Base-by-base conservation (phyloP, 2,888 invertebrate genomes). In the Nezara viridula region DNA sequence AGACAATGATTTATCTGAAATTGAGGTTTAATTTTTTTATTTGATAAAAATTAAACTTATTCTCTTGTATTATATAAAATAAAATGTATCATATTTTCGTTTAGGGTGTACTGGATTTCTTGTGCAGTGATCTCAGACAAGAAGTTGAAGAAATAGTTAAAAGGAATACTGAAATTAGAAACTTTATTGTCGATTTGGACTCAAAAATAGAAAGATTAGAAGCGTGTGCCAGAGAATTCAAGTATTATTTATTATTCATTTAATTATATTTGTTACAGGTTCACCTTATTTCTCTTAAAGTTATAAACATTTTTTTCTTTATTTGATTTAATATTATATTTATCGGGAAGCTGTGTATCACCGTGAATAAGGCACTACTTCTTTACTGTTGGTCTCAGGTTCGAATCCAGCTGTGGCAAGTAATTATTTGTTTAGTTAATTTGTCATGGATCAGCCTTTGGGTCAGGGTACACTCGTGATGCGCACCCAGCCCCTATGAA, bases 1-100 rank as follows among this genome's bases (percentile, higher is more conserved):
- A 81, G 81, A 81, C n/a, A 81, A 47, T 24, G 44, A 81, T 81
- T n/a, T 81, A 47, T 81, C 81, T 14, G 81, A 81, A 81, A 81
- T 81, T n/a, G 81, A 81, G 81, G 81, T 81, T 40, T 5, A 7
- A 7, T 44, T 81, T 81, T 37, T 37, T 37, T 24, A n/a, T 14
- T 40, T 21, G 40, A 5, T 44, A 44, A 4, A n/a, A 14, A n/a
- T 44, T n/a, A 24, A 47, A 21, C 21, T 40, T 77, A 0, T 40
- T 24, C 19, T 10, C 19, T 77, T n/a, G 32, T 16, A n/a, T n/a
- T n/a, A n/a, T 44, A 10, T 81, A 12, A n/a, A 77, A 40, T 7
- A 7, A 0, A 24, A 40, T 12, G 19, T 44, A 1, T 24, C 44
- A 81, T 81, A n/a, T 81, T n/a, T n/a, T 6, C 12, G 40, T n/a